Evolutionary conservation across 2,113 vertebrate species (phyloP).

Genomic region (Microtus ochrogaster): DNA sequence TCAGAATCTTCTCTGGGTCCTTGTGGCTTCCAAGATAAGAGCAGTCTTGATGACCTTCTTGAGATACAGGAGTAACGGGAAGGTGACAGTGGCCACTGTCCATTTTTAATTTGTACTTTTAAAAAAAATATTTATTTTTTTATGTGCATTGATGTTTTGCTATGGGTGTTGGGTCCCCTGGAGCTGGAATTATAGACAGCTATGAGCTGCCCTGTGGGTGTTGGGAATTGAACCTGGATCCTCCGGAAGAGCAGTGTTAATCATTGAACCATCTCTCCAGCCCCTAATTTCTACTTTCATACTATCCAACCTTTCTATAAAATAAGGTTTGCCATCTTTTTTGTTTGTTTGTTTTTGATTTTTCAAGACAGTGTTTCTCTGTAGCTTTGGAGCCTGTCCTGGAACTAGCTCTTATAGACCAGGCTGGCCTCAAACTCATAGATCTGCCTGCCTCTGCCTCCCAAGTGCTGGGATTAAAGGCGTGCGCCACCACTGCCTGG

Average conservation of each 20-base stretch:
- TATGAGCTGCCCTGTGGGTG: not conserved
- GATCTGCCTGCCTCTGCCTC: not conserved
- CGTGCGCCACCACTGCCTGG: not conserved
- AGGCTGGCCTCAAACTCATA: not conserved
- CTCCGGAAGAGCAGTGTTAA: not conserved
- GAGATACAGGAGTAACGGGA: not conserved
- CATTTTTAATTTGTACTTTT: not conserved
- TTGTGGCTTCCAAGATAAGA: not conserved
- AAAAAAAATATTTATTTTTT: not conserved
- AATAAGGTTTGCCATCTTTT: not conserved
- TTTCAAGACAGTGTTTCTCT: not conserved
- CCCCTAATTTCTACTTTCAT: not conserved
- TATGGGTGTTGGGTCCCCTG: not conserved
- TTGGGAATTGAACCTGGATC: not conserved
- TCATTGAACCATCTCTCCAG: not conserved
- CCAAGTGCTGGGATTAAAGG: not conserved
- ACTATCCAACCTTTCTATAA: constrained; percentile 1
- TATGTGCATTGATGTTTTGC: not conserved
- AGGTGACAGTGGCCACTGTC: not conserved
- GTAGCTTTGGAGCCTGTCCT: not conserved
- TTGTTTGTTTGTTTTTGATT: not conserved
- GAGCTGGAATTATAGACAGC: not conserved
- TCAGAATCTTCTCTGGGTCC: not conserved
- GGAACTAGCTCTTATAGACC: not conserved
- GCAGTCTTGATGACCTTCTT: not conserved